Percentiles rank a stretch among this genome's conserved stretches.
Conservation (phyloP, 2,113 vertebrate genomes). For the Orycteropus afer region DNA sequence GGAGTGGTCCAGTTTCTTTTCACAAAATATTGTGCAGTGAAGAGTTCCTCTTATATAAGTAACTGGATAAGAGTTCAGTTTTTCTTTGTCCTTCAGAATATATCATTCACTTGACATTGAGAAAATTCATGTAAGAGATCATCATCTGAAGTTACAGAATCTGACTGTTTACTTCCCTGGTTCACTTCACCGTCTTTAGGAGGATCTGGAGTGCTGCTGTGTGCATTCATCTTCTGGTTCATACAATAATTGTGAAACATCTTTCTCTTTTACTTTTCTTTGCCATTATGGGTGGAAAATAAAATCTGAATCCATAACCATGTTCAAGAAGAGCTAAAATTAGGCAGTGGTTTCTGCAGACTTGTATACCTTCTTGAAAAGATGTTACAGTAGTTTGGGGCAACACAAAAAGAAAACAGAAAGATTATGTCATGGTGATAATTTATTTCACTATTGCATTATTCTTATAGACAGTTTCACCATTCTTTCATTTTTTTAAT, state of each 20-base stretch:
- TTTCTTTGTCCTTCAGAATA: neutral
- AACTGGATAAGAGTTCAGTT: neutral
- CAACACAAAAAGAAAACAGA: neutral
- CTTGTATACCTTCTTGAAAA: neutral
- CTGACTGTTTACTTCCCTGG: neutral
- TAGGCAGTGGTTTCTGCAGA: neutral
- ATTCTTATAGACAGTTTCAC: neutral
- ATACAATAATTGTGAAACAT: neutral
- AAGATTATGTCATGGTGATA: neutral
- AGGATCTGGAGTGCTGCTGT: neutral
- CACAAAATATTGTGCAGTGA: neutral
- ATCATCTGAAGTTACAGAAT: neutral
- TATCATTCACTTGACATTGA: neutral
- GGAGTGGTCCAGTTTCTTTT: neutral
- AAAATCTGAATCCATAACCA: neutral
- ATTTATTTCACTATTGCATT: neutral
- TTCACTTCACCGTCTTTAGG: neutral
- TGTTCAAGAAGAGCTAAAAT: constrained; percentile 13
- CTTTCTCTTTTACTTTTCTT: neutral
- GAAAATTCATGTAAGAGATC: neutral
- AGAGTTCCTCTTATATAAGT: constrained; percentile 2
- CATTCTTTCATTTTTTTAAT: neutral
- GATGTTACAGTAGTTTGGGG: neutral
- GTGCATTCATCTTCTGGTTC: neutral
- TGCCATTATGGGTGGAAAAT: neutral